Evolutionary conservation across 2,113 vertebrate species (phyloP).

Genomic region (Microtus pennsylvanicus): DNA sequence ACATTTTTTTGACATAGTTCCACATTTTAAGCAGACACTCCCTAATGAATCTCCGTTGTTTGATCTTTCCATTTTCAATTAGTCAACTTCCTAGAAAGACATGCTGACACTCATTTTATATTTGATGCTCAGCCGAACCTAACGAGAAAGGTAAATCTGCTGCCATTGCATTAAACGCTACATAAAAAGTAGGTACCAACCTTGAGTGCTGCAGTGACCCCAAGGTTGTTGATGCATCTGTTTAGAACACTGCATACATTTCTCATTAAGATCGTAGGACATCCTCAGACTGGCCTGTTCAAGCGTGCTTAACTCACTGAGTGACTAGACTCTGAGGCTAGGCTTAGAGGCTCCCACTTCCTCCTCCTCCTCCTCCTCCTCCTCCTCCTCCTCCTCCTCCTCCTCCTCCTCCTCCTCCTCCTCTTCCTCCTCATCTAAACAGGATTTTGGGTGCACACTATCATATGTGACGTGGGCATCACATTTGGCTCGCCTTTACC

Average conservation of each 20-base stretch:
- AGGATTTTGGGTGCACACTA: not conserved
- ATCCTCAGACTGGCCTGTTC: not conserved
- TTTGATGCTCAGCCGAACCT: constrained; percentile 54
- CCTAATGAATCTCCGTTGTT: constrained; percentile 60
- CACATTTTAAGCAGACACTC: constrained; percentile 3
- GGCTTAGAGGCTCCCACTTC: not conserved
- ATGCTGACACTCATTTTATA: constrained; percentile 66
- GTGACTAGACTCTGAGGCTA: not conserved
- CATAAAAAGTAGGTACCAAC: not conserved
- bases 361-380: no score
- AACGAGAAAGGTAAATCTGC: constrained; percentile 54
- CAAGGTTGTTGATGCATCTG: not conserved
- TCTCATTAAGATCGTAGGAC: not conserved
- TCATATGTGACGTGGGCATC: not conserved
- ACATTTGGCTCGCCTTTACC: not conserved
- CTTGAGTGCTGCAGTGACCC: not conserved
- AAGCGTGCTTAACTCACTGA: not conserved
- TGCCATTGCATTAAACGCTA: not conserved
- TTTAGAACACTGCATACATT: constrained; percentile 9
- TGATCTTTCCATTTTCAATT: constrained; percentile 65
- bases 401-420: no score
- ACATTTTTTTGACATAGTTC: not conserved
- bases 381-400: no score
- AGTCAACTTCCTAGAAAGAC: constrained; percentile 64
- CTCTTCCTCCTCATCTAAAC: no score